phyloP scores from a whole-genome alignment of 2,888 invertebrate genomes.

The Melipona beecheii region DNA sequence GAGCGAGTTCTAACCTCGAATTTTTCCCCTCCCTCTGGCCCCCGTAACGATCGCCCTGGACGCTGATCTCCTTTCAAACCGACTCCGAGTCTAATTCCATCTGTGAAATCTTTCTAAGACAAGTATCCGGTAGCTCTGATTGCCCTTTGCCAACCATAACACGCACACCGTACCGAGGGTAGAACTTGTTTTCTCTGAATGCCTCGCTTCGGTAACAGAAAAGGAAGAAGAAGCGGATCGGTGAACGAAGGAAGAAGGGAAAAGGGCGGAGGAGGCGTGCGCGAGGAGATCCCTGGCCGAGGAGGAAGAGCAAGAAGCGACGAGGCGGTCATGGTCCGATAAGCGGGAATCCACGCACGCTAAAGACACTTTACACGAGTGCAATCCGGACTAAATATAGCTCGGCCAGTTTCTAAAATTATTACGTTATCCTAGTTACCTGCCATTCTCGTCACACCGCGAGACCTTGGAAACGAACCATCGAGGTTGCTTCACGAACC shows the following conservation, averaged over 20 bases:
- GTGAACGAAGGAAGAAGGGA: constrained; percentile 17
- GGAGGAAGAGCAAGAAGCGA: constrained; percentile 56
- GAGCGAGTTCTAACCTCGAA: constrained; percentile 34
- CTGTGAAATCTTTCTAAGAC: constrained; percentile 55
- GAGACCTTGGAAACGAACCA: background rate
- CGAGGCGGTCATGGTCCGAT: constrained; percentile 72
- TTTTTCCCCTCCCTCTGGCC: background rate
- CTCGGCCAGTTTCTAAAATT: constrained; percentile 66
- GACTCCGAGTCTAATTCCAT: constrained; percentile 61
- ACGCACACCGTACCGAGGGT: constrained; percentile 54
- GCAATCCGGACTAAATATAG: constrained; percentile 77
- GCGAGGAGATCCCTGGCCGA: constrained; percentile 20
- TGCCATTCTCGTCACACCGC: constrained; percentile 32
- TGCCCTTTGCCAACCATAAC: constrained; percentile 68
- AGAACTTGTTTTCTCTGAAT: constrained; percentile 60
- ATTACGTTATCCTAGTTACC: constrained; percentile 68
- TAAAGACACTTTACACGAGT: constrained; percentile 70
- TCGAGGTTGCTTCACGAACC: too few relatives aligned
- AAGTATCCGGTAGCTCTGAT: constrained; percentile 70
- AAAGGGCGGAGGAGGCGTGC: constrained; percentile 26
- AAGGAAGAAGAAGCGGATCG: background rate
- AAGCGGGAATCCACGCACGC: constrained; percentile 71
- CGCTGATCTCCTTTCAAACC: constrained; percentile 41
- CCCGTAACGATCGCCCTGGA: constrained; percentile 39
- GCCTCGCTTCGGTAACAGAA: background rate